Percentiles rank a stretch among this genome's conserved stretches.
Evolutionary conservation across 2,888 invertebrate genomes (phyloP).

Genomic region (Philaethria dido): DNA sequence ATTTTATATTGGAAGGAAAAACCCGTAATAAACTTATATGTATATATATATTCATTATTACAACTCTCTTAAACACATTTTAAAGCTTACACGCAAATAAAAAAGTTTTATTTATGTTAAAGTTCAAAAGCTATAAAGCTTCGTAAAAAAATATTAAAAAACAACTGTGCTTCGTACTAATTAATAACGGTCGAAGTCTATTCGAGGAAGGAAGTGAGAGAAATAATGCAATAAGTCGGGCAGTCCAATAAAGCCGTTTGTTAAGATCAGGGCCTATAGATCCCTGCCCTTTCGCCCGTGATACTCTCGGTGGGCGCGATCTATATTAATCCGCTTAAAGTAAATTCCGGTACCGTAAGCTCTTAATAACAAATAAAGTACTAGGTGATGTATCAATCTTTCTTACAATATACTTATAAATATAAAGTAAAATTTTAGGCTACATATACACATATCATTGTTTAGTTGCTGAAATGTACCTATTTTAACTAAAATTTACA

Average conservation of each 20-base stretch:
- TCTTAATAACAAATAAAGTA: conserved; percentile 38
- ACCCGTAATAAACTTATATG: background rate
- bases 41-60: too few species aligned
- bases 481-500: too few species aligned
- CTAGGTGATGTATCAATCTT: conserved; percentile 29
- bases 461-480: too few species aligned
- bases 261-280: conserved; percentile 62
- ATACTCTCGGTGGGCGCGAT: conserved; percentile 56
- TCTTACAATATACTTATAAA: conserved; percentile 1
- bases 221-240: conserved; percentile 64
- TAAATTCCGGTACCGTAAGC: conserved; percentile 38
- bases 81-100: too few species aligned
- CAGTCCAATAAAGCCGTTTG: conserved; percentile 69
- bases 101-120: too few species aligned
- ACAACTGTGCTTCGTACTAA: conserved; percentile 21
- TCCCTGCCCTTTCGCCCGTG: conserved; percentile 50
- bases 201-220: conserved; percentile 51
- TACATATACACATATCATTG: background rate
- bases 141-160: too few species aligned
- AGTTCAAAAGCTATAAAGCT: too few species aligned
- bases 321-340: conserved; percentile 60
- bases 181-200: conserved; percentile 30
- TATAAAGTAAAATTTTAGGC: background rate
- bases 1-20: too few species aligned
- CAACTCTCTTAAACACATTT: too few species aligned